Conservation (phyloP, 1,140 invertebrate genomes). For the Subanguina moxae region DNA sequence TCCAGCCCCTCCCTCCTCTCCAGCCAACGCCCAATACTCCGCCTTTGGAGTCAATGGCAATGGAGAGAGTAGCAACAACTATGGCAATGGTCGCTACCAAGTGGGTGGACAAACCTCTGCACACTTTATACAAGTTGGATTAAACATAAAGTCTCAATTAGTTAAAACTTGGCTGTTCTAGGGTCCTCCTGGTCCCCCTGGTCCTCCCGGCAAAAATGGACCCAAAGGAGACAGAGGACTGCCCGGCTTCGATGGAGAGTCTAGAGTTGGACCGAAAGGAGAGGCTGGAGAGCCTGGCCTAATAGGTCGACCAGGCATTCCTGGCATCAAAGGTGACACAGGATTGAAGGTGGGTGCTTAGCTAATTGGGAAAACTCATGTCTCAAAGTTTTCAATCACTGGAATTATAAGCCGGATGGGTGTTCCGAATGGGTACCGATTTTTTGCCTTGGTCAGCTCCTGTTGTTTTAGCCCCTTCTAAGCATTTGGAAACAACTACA, state of each 20-base stretch:
- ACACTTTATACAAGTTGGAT: not conserved
- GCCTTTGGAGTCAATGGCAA: not conserved
- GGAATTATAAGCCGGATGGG: no score
- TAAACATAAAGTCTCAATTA: not conserved
- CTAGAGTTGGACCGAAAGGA: conserved; percentile 54
- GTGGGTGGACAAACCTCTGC: not conserved
- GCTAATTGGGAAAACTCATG: no score
- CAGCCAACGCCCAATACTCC: no score
- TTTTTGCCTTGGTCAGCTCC: no score
- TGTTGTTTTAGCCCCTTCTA: no score
- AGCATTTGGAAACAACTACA: no score
- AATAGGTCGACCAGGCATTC: conserved; percentile 33
- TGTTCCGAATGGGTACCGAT: no score
- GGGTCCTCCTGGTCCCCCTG: conserved; percentile 51
- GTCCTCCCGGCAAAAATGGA: conserved; percentile 24
- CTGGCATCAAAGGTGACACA: conserved; percentile 45
- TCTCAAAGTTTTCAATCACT: no score
- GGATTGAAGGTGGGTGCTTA: conserved; percentile 41
- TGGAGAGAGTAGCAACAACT: not conserved
- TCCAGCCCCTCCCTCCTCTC: no score
- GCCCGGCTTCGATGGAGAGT: conserved; percentile 58
- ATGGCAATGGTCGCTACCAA: conserved; percentile 9
- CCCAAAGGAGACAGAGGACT: conserved; percentile 45
- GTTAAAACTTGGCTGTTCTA: conserved; percentile 22
- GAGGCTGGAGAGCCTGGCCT: conserved; percentile 30